Base-by-base conservation (phyloP, 2,113 vertebrate genomes). In the Nothocercus nigrocapillus region DNA sequence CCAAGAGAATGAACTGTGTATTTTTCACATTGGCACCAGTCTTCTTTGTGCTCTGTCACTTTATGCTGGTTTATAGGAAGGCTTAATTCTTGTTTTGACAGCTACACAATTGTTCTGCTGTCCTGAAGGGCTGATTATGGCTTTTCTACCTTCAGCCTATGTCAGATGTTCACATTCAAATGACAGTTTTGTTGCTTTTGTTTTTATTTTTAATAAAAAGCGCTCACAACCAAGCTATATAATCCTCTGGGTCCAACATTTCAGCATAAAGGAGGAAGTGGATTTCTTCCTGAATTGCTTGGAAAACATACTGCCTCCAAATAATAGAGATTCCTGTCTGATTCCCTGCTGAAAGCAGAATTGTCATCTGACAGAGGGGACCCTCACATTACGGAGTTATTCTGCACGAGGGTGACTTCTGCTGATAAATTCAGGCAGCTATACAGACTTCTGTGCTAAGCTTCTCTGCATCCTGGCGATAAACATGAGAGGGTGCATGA, bases 21-120 rank as follows among this genome's bases (percentile, higher is more conserved):
- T 66, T 90, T 95, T 88, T 82, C 45, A 86, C 38, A 73, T 36
- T 2, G 4, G 45, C 74, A 93, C 47, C 80, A 90, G 73, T 54
- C 7, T 2, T 68, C 22, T 95, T 93, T 81, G 16, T 75, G 34
- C 91, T 88, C 47, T 90, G 80, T 85, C 88, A 93, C 80, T 94
- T 93, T 91, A 56, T 91, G 54, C 16, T 3, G 2, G 22, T 76
- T 91, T 78, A 84, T 62, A 68, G 32, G 87, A 96, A 94, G 66
- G 45, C 74, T 95, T 86, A 88, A 95, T 92, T 96, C 56, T 89
- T 95, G 79, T 95, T 97, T 94, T 95, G 96, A 94, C 78, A 82
- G 84, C 84, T 89, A 82, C 56, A 68, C 85, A 90, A 79, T 68
- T 91, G 74, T 92, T 88, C 72, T 70, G 36, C 81, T 77, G 82